These are phyloP conservation scores for Sturnus vulgaris DNA, from an alignment of 2,113 vertebrate species.

Conservation along the genomic window DNA sequence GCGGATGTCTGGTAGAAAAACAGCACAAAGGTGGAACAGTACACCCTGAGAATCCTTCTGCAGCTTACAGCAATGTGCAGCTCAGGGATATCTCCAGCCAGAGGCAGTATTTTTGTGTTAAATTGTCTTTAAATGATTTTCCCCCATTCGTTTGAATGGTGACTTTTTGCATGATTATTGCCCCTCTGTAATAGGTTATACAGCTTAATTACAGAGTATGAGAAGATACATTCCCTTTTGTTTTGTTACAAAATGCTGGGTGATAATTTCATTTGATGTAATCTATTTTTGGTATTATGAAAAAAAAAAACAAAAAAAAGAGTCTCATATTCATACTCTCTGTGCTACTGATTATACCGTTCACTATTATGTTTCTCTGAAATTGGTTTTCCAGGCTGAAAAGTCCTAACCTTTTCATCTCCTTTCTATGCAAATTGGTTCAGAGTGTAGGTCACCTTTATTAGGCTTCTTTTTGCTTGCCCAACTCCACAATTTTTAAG, in stretches of 20 bases:
- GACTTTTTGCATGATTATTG: neutral
- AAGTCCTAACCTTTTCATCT: neutral
- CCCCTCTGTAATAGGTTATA: neutral
- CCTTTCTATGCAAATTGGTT: neutral
- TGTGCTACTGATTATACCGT: neutral
- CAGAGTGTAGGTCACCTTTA: neutral
- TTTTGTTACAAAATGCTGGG: neutral
- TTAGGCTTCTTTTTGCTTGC: neutral
- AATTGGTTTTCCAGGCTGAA: slow-evolving; percentile 5
- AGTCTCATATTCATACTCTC: neutral
- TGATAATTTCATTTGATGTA: neutral
- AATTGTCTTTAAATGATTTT: neutral
- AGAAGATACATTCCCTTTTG: neutral
- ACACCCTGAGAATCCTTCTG: neutral
- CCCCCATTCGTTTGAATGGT: neutral
- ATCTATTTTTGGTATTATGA: neutral
- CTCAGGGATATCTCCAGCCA: neutral
- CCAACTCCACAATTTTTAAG: neutral
- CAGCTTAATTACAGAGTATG: neutral
- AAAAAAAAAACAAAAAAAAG: neutral
- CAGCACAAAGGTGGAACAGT: fast-evolving
- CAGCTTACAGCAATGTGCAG: neutral
- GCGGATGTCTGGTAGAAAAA: neutral
- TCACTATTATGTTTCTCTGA: neutral
- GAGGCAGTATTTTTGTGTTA: neutral